Evolutionary conservation across 2,113 vertebrate species (phyloP), one percentile per base, ranked within the genome.

Genomic region (Hippocampus mohnikei): DNA sequence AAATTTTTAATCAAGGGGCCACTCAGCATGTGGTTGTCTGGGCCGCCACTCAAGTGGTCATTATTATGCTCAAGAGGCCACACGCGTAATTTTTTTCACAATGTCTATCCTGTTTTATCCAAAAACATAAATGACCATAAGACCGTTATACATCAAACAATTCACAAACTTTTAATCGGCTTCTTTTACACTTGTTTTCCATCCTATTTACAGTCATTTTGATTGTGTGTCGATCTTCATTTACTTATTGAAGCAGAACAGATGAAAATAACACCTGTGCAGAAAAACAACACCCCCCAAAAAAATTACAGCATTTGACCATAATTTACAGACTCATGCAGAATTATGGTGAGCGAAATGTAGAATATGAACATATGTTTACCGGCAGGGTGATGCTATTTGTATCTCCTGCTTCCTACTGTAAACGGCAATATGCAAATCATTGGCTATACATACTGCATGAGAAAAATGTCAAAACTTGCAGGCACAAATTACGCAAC

Each of bases 401-500:
- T 59, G 61, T 42, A 42, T 64, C n/a, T 42, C 40, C 40, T 42
- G 37, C 50, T 68, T 53, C 20, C 23, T 63, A 29, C 66, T 80
- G 82, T 88, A 83, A 82, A 82, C 78, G 71, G 44, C 67, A 20
- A 79, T 71, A 63, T 77, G 75, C 73, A 85, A 78, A 85, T 66
- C 73, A 85, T 81, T 88, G 84, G 79, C 84, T 81, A 60, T 33
- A 76, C 71, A 80, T 64, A 77, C 77, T 48, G 21, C 20, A 53
- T 53, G 7, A 72, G 67, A 83, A 75, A 73, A 41, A 23, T 71
- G 71, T 85, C 18, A 5, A 60, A 64, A 80, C 46, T 75, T 79
- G 79, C 84, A 89, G 90, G 90, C 88, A 90, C 90, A 86, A 66
- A 82, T 85, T 81, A 81, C 40, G 64, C n/a, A 67, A 79, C 16